These are phyloP conservation scores for Trissolcus brochymenae DNA, from an alignment of 2,888 invertebrate species.

Conservation along the genomic window DNA sequence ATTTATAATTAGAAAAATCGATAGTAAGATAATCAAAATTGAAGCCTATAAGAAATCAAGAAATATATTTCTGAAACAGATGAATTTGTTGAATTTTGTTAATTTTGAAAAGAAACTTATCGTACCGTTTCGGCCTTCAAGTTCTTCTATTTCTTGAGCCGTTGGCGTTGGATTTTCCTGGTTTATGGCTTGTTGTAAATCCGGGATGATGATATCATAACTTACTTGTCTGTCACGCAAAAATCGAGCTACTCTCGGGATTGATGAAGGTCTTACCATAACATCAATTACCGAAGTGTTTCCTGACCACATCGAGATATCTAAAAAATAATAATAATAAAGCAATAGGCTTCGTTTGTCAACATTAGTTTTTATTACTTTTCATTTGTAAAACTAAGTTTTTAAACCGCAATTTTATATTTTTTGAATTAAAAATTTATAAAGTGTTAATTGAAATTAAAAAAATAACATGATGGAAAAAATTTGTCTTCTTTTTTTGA, in stretches of 20 bases:
- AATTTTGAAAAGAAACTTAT: neutral
- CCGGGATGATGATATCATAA: conserved; percentile 85
- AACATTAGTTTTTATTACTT: too few relatives aligned
- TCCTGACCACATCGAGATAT: conserved; percentile 82
- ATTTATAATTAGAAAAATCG: neutral
- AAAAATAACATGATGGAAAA: too few relatives aligned
- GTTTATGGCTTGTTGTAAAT: conserved; percentile 87
- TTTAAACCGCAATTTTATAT: too few relatives aligned
- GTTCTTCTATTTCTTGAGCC: conserved; percentile 81
- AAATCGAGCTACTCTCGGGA: conserved; percentile 81
- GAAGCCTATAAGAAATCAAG: too few relatives aligned
- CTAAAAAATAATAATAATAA: conserved; percentile 64
- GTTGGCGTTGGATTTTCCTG: conserved; percentile 83
- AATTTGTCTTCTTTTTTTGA: too few relatives aligned
- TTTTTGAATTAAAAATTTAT: neutral
- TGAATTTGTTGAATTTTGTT: too few relatives aligned
- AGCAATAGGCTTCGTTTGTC: neutral
- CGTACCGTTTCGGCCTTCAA: conserved; percentile 81
- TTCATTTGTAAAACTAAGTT: too few relatives aligned
- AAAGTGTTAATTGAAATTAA: too few relatives aligned
- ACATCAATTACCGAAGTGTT: conserved; percentile 82
- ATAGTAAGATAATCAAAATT: too few relatives aligned
- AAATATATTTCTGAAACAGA: too few relatives aligned
- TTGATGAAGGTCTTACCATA: conserved; percentile 82
- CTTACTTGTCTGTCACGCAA: conserved; percentile 81